These are phyloP conservation scores for Musca domestica DNA, from an alignment of 1,140 invertebrate species.

Conservation along the genomic window DNA sequence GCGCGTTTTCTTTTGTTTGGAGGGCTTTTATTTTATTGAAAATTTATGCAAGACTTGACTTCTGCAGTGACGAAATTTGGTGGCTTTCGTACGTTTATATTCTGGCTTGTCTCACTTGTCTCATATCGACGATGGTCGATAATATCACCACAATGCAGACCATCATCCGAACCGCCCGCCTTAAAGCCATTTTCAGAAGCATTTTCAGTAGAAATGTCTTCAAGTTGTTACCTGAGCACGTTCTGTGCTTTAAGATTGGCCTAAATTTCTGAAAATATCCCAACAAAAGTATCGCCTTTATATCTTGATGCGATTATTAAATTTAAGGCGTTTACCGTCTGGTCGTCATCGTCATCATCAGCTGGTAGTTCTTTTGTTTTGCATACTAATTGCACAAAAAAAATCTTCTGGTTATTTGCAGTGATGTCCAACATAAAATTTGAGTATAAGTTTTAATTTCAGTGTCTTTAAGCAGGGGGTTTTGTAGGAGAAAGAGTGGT, in stretches of 20 bases:
- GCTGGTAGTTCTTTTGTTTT: not conserved
- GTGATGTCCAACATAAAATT: not conserved
- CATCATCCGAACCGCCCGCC: too few species aligned
- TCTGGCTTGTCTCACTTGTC: too few species aligned
- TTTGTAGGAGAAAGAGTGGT: too few species aligned
- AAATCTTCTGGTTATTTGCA: not conserved
- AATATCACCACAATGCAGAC: too few species aligned
- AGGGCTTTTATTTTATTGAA: not conserved
- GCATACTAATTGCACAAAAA: not conserved
- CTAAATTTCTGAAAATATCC: too few species aligned
- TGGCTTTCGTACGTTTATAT: too few species aligned
- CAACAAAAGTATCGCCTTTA: too few species aligned
- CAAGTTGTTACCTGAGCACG: not conserved
- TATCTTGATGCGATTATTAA: not conserved
- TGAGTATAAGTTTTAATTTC: too few species aligned
- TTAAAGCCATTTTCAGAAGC: too few species aligned
- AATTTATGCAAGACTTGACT: conserved; percentile 15
- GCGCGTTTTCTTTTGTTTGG: not conserved
- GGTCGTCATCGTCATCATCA: not conserved
- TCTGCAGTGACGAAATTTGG: not conserved
- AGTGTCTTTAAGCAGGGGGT: too few species aligned
- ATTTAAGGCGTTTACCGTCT: conserved; percentile 15
- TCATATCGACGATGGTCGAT: too few species aligned
- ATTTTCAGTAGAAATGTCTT: conserved; percentile 4
- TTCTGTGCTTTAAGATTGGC: not conserved